Percentiles rank a stretch among this genome's conserved stretches.
phyloP scores from a whole-genome alignment of 2,113 vertebrate genomes.

The Heterochromis multidens region DNA sequence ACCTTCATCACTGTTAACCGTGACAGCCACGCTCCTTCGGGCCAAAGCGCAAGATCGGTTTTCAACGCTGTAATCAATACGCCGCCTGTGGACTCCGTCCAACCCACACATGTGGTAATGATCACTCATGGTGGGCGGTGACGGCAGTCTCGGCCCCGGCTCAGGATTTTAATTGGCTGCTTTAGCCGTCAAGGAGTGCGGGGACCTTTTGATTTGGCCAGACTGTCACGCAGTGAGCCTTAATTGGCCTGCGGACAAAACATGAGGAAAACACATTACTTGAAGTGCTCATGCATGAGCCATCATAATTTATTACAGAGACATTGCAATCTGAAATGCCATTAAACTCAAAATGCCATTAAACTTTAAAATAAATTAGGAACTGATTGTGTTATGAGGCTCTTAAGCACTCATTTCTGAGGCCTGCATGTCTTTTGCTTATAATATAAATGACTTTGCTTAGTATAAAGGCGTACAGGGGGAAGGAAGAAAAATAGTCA shows the following conservation, averaged over 20 bases:
- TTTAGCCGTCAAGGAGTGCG: constrained; percentile 9
- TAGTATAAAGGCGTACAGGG: neutral
- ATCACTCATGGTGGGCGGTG: constrained; percentile 14
- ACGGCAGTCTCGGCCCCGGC: neutral
- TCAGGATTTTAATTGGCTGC: constrained; percentile 45
- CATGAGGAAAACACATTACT: constrained; percentile 40
- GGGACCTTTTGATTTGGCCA: constrained; percentile 48
- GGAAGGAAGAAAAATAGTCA: neutral
- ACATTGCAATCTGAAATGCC: constrained; percentile 33
- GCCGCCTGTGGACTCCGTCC: neutral
- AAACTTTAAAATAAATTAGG: constrained; percentile 54
- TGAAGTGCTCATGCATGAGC: constrained; percentile 33
- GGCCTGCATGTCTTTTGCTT: neutral
- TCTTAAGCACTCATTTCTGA: constrained; percentile 14
- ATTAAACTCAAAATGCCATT: constrained; percentile 53
- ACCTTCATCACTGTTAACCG: neutral
- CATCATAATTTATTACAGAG: constrained; percentile 38
- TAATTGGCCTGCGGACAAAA: constrained; percentile 46
- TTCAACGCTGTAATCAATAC: constrained; percentile 12
- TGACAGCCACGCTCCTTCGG: neutral
- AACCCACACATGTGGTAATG: constrained; percentile 8
- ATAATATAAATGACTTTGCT: neutral
- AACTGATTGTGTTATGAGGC: constrained; percentile 26
- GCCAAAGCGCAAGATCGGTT: neutral
- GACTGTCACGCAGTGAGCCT: constrained; percentile 25